Percentiles rank a stretch among this genome's conserved stretches.
These are phyloP conservation scores for Pithys albifrons DNA, from an alignment of 2,113 vertebrate genomes.

Conservation along the genomic window DNA sequence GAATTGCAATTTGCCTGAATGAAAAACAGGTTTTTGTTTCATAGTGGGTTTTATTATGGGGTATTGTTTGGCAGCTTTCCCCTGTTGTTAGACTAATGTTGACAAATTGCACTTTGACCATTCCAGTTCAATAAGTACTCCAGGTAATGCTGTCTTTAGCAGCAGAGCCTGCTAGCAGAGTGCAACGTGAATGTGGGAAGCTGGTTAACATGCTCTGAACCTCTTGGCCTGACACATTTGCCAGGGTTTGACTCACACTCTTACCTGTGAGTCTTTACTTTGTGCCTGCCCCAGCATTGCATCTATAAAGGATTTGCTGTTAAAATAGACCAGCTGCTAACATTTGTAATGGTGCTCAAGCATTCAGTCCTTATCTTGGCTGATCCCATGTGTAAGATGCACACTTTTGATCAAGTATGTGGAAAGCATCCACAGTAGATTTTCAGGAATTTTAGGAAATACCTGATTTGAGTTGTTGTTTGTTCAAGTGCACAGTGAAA, in stretches of 20 bases:
- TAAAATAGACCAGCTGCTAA: not conserved
- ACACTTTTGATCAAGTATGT: not conserved
- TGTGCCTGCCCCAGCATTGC: not conserved
- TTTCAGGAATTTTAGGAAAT: not conserved
- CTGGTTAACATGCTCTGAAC: not conserved
- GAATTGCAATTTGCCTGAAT: not conserved
- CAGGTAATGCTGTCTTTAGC: not conserved
- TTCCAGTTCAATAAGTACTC: not conserved
- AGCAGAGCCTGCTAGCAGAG: not conserved
- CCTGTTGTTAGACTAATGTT: not conserved
- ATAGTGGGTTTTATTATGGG: rapidly evolving
- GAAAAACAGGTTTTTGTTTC: not conserved
- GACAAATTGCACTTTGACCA: not conserved
- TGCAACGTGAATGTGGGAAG: rapidly evolving
- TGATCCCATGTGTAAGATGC: not conserved
- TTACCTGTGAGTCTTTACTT: not conserved
- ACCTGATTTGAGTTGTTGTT: not conserved
- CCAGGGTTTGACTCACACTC: not conserved
- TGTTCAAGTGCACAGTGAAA: not conserved
- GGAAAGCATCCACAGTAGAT: not conserved
- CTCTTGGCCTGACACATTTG: not conserved
- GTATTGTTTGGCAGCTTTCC: rapidly evolving
- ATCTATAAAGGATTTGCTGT: not conserved
- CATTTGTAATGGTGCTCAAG: not conserved
- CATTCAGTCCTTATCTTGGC: not conserved